Evolutionary conservation across 2,113 vertebrate genomes (phyloP), one percentile per base, ranked within the genome.

Genomic region (Sorex fumeus): DNA sequence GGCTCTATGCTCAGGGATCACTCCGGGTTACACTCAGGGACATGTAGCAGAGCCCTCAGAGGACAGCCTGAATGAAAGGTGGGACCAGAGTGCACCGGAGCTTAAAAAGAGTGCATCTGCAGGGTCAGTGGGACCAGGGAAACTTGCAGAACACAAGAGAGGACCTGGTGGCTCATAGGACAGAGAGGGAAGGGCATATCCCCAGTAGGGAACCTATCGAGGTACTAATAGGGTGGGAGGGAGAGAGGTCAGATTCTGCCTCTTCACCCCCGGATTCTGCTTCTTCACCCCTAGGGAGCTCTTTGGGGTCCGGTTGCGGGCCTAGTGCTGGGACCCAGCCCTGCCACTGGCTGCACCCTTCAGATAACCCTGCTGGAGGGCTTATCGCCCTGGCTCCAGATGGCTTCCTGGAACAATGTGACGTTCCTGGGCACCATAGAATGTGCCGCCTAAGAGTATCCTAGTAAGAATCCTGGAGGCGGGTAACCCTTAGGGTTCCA

Each of bases 341-440:
- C 47, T n/a, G 34, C 8, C 67, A 80, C 74, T 64, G 47, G 23
- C 64, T 45, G 50, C 36, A 2, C 8, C 47, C 47, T 70, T 76
- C 75, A 66, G 88, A 88, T 81, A 88, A 62, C 15, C 60, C 8
- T 3, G 82, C 72, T 16, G 47, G 28, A 32, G 45, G 32, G n/a
- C 43, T 95, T 93, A 93, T 91, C 94, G 81, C 45, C 34, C 69
- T 27, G 18, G 34, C 8, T 47, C 88, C 88, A 34, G 4, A 6
- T 62, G 45, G n/a, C 21, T 88, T 93, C 71, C 53, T 25, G 30
- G 74, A 84, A 47, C 50, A 40, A 57, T 74, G 13, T 66, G 74
- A 92, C 77, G 32, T 40, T 32, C 34, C 50, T 27, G 30, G 9
- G 12, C 7, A n/a, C 89, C 34, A 16, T 66, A 19, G 45, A 47